phyloP scores from a whole-genome alignment of 1,140 invertebrate genomes.

The Lutraria rhynchaena region DNA sequence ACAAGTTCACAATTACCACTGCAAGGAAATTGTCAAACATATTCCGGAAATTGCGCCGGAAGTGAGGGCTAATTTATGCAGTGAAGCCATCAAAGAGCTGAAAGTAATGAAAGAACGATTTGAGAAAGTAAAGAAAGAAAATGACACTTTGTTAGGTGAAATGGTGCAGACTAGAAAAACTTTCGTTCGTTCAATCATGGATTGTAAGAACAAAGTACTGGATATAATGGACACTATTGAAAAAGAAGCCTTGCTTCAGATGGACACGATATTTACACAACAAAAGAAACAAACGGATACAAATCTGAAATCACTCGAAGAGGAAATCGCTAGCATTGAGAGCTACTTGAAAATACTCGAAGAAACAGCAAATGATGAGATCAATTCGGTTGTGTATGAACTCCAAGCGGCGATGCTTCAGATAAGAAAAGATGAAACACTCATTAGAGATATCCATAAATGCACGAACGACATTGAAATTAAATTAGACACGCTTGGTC shows the following conservation, averaged over 20 bases:
- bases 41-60: slow-evolving; percentile 54
- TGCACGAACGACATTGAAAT: background rate
- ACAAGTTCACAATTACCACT: slow-evolving; percentile 49
- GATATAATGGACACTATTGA: slow-evolving; percentile 44
- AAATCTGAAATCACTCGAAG: slow-evolving; percentile 29
- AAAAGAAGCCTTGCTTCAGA: slow-evolving; percentile 47
- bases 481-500: slow-evolving; percentile 13
- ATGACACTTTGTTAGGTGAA: slow-evolving; percentile 6
- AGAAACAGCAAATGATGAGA: background rate
- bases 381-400: slow-evolving; percentile 28
- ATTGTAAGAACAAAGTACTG: slow-evolving; percentile 27
- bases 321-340: slow-evolving; percentile 37
- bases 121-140: slow-evolving; percentile 46
- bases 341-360: slow-evolving; percentile 25
- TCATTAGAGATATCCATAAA: slow-evolving; percentile 42
- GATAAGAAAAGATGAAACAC: slow-evolving; percentile 8
- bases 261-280: slow-evolving; percentile 17
- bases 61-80: slow-evolving; percentile 18
- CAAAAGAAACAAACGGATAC: slow-evolving; percentile 17
- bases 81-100: slow-evolving; percentile 30
- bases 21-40: slow-evolving; percentile 46
- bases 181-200: slow-evolving; percentile 27
- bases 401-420: slow-evolving; percentile 28
- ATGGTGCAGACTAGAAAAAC: slow-evolving; percentile 13
- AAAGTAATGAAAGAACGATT: slow-evolving; percentile 33